A percentile compares a stretch with the other conserved stretches of the same genome.
Conservation (phyloP, 2,888 invertebrate genomes). For the Acrobasis repandana region DNA sequence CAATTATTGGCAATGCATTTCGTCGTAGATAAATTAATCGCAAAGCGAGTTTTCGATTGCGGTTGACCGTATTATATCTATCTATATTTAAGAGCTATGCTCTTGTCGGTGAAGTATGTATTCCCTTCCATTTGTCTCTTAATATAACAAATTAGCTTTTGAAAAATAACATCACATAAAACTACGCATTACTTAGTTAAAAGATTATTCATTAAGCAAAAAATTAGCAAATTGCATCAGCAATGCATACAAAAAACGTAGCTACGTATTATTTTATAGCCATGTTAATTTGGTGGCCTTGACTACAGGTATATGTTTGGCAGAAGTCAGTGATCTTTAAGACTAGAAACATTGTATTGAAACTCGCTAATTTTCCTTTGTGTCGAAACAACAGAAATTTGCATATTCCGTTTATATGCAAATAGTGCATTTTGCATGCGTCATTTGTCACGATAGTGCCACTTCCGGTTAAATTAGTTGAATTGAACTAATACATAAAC, state of each 20-base stretch:
- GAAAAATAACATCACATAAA: not conserved
- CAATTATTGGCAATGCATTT: conserved; percentile 30
- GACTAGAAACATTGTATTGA: conserved; percentile 9
- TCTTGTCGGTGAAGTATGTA: too few relatives aligned
- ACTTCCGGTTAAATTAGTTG: not conserved
- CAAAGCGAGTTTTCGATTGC: not conserved
- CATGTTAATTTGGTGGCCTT: conserved; percentile 12
- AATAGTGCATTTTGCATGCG: not conserved
- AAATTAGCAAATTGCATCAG: conserved; percentile 7
- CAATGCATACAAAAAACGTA: not conserved
- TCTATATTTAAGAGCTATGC: not conserved
- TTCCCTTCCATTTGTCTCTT: too few relatives aligned
- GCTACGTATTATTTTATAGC: not conserved
- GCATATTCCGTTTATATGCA: conserved; percentile 4
- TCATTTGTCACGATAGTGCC: not conserved
- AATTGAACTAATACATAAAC: not conserved
- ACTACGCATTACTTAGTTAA: not conserved
- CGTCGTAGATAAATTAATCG: too few relatives aligned
- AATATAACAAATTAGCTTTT: not conserved
- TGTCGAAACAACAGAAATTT: not conserved
- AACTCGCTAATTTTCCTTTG: conserved; percentile 3
- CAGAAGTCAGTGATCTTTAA: conserved; percentile 8
- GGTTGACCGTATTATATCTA: not conserved
- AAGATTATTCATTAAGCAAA: not conserved
- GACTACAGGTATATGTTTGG: conserved; percentile 6